Base-by-base conservation (phyloP, 2,888 invertebrate genomes). In the Hartigia nigra region DNA sequence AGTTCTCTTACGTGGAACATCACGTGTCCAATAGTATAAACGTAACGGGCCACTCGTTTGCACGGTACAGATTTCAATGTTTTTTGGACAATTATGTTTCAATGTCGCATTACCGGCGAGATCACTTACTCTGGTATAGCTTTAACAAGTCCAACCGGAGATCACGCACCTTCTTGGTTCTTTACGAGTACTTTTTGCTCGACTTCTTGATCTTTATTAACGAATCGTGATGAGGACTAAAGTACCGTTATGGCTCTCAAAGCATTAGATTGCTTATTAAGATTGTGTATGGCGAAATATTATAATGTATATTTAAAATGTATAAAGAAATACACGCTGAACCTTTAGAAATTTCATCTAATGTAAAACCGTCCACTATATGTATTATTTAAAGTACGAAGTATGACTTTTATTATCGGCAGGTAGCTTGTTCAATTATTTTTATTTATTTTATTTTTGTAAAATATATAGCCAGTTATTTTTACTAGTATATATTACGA, bases 61-160 rank as follows among this genome's bases (percentile, higher is more conserved):
- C 35, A 69, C 75, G 69, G 70, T 74, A 55, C 31, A 55, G 75
- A 74, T 78, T 78, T 78, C 76, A 32, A 35, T n/a, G 76, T 75
- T 34, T 76, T 78, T 72, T 55, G 74, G 78, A 72, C 70, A 69
- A 78, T 75, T 78, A 79, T 69, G 31, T 74, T 78, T 76, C 74
- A 76, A 74, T 74, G 69, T 32, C 76, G 76, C 74, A 69, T 72
- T 76, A 72, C 74, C 76, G 74, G 32, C 76, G 74, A 70, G 31
- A 79, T 55, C 74, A 74, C 37, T 72, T 31, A 31, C 3, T 14
- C 23, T 0, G 12, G 12, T 34, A 72, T 31, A 31, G 31, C 31
- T 72, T 34, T 23, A 34, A 23, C 31, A 34, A 12, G 31, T 31
- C 31, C 32, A 9, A 32, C 72, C 3, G 4, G 5, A 55, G 23